Evolutionary conservation across 2,113 vertebrate species (phyloP), one percentile per base, ranked within the genome.

Genomic region (Tretioscincus oriximinensis): DNA sequence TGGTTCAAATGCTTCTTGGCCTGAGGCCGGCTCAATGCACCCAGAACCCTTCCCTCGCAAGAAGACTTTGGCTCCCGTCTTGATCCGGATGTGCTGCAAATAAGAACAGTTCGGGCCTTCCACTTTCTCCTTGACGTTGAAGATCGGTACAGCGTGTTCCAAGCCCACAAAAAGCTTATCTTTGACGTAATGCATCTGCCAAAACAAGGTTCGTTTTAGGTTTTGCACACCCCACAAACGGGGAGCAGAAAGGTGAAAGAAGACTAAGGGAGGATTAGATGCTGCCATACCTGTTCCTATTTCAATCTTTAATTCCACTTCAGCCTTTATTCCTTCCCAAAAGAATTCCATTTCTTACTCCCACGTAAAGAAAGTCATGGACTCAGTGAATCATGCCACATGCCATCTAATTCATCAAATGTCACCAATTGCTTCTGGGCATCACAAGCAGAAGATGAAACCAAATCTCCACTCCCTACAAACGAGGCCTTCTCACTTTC

Each of bases 61-160:
- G 82, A 99, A 99, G 24, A 99, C 98, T 93, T 99, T 99, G 90
- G 98, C 98, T 2, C 98, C 98, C 0, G 98, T 99, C 92, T 99
- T 98, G 0, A 95, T 95, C 81, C 99, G 98, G 78, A 99, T 98
- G 93, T 99, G 98, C 90, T 99, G 98, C 86, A 99, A 84, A 83
- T 98, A 99, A 0, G 98, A 98, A 85, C 97, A 97, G 20, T 95
- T 94, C 0, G 98, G 98, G 10, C 98, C 98, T 88, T 99, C 98
- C 22, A 99, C 98, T 18, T 97, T 96, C 91, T 99, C 98, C 92
- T 99, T 99, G 54, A 99, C 97, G 0, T 92, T 95, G 84, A 99
- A 99, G 0, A 97, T 96, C 0, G 93, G 95, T 41, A 98, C 94
- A 0, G 97, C 97, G 0, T 99, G 98, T 72, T 99, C 98, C 87